Conservation (phyloP, 2,797 vertebrate species). For the Neomorphus geoffroyi region DNA sequence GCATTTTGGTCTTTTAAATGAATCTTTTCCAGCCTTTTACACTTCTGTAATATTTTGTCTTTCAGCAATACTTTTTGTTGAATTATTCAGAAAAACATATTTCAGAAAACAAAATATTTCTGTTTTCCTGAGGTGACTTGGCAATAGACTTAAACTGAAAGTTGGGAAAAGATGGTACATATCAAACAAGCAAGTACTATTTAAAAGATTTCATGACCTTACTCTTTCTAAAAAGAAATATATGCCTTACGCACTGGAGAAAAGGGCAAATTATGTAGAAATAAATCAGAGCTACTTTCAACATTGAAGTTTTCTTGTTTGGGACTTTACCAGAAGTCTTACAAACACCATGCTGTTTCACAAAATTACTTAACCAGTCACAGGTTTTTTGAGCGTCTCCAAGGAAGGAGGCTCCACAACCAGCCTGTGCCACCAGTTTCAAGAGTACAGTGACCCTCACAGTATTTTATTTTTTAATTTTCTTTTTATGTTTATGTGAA, state of each 20-base stretch:
- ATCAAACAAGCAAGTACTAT: not conserved
- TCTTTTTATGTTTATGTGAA: not conserved
- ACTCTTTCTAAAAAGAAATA: not conserved
- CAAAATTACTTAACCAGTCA: not conserved
- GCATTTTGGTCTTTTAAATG: rapidly evolving
- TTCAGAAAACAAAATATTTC: too few relatives aligned
- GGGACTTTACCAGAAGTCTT: not conserved
- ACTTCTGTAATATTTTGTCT: not conserved
- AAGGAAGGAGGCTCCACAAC: not conserved
- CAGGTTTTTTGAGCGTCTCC: not conserved
- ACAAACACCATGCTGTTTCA: not conserved
- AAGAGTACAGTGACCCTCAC: not conserved
- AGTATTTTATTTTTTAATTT: not conserved
- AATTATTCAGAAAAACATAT: not conserved
- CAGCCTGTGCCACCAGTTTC: not conserved
- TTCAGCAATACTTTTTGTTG: not conserved
- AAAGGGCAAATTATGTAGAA: not conserved
- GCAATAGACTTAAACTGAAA: not conserved
- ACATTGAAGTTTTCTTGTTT: not conserved
- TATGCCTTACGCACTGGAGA: not conserved
- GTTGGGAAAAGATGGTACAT: not conserved
- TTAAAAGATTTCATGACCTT: not conserved
- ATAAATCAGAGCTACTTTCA: not conserved
- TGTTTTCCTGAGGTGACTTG: not conserved
- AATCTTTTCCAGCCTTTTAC: not conserved